phyloP scores from a whole-genome alignment of 2,797 vertebrate genomes.

The Hippoglossus hippoglossus region DNA sequence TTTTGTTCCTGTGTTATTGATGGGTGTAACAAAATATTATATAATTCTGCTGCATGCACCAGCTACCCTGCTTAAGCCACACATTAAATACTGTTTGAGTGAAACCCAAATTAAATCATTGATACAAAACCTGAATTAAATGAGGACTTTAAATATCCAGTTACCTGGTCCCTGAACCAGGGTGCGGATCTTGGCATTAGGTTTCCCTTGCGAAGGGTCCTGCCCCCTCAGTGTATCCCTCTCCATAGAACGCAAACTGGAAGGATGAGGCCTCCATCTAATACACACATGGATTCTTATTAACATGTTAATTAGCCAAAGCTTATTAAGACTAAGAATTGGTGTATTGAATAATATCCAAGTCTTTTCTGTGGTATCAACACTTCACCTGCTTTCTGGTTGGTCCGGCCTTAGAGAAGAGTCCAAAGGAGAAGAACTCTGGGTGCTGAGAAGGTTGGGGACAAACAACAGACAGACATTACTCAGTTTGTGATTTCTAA shows the following conservation, averaged over 20 bases:
- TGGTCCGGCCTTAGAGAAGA: conserved; percentile 92
- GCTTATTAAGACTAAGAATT: background rate
- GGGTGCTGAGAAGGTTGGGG: conserved; percentile 84
- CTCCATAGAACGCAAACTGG: conserved; percentile 90
- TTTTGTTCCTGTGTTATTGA: background rate
- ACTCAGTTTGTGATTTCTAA: background rate
- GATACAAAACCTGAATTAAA: background rate
- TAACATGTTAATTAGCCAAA: background rate
- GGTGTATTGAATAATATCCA: background rate
- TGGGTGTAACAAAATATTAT: background rate
- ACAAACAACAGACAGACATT: background rate
- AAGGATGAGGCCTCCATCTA: conserved; percentile 93
- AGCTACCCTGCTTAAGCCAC: no score
- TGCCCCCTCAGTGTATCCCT: conserved; percentile 90
- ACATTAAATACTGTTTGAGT: no score
- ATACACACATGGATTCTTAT: conserved; percentile 23
- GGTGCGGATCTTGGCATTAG: conserved; percentile 91
- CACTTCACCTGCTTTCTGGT: conserved; percentile 92
- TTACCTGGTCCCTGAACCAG: conserved; percentile 95
- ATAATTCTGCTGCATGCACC: background rate
- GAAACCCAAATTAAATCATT: background rate
- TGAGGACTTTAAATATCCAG: background rate
- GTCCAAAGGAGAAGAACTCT: conserved; percentile 93
- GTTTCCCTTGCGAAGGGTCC: conserved; percentile 86
- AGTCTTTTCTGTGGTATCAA: background rate